A percentile compares a stretch with the other conserved stretches of the same genome.
Conservation (phyloP, 2,797 vertebrate species). For the Catharus ustulatus region DNA sequence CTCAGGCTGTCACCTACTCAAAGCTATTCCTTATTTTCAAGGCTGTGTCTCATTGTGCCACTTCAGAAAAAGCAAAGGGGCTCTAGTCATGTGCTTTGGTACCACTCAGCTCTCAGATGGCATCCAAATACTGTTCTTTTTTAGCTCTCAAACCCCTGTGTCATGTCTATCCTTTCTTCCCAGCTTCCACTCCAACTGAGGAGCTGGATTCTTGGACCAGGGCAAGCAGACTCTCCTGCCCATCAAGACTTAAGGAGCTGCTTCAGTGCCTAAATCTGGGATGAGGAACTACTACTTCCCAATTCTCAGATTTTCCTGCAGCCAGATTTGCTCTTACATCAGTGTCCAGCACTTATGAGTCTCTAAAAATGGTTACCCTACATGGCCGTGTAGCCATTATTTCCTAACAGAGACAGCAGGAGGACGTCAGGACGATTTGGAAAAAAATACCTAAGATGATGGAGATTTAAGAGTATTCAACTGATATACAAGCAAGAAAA, state of each 20-base stretch:
- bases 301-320: neutral
- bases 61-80: slow-evolving; percentile 46
- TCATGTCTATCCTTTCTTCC: neutral
- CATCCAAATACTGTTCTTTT: neutral
- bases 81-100: slow-evolving; percentile 41
- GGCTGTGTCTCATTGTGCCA: slow-evolving; percentile 41
- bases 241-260: neutral
- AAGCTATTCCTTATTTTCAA: slow-evolving; percentile 70
- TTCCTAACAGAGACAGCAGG: neutral
- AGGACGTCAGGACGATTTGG: neutral
- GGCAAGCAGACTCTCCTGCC: accelerated
- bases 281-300: neutral
- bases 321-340: neutral
- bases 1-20: slow-evolving; percentile 56
- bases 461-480: slow-evolving; percentile 9
- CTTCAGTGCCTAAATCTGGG: neutral
- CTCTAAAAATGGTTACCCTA: neutral
- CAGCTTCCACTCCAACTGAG: neutral
- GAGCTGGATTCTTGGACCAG: neutral
- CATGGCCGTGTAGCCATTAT: neutral
- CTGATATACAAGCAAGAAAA: slow-evolving; percentile 11
- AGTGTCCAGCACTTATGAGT: accelerated
- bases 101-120: slow-evolving; percentile 12
- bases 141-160: neutral
- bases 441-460: neutral